Evolutionary conservation across 2,888 invertebrate species (phyloP), one percentile per base, ranked within the genome.

Genomic region (Callimorpha dominula): DNA sequence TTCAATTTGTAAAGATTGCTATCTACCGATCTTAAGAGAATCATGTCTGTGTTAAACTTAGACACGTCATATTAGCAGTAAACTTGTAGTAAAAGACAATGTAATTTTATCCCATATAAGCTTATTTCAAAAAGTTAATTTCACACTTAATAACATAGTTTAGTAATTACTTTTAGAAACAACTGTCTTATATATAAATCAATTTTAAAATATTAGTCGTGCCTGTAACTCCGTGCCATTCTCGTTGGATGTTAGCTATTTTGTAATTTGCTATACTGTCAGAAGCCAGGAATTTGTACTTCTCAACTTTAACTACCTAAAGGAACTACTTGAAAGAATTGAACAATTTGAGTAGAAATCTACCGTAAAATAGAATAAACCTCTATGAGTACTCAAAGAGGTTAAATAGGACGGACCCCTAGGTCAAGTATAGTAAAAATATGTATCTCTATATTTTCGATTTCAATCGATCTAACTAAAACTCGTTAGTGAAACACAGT

Each of bases 71-170:
- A 43, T 67, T 54, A 64, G 63, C 52, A 46, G n/a, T 68, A 63
- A 54, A 68, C 31, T 65, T 65, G 49, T 66, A 66, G 50, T 50
- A 71, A 72, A 6, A 66, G 62, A 71, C 42, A 71, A 64, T 73
- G 67, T 76, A 70, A 69, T 71, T 65, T 69, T 68, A 72, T 77
- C 46, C 70, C 65, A 60, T 49, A 65, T 65, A 57, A 60, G 67
- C 65, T 72, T 72, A 71, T 72, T 74, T 74, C 62, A 72, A 78
- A 80, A 84, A 82, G 71, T 70, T 80, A 77, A 84, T 82, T 84
- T 82, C 73, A 82, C 80, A 74, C 74, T 71, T 75, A 80, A 80
- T 82, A 71, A 73, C 65, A 50, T 68, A 72, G 67, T 46, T 69
- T 46, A 73, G 74, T 68, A 78, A 80, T 74, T 69, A 73, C 64